Base-by-base conservation (phyloP, 2,797 vertebrate genomes). In the Tauraco hartlaubi region DNA sequence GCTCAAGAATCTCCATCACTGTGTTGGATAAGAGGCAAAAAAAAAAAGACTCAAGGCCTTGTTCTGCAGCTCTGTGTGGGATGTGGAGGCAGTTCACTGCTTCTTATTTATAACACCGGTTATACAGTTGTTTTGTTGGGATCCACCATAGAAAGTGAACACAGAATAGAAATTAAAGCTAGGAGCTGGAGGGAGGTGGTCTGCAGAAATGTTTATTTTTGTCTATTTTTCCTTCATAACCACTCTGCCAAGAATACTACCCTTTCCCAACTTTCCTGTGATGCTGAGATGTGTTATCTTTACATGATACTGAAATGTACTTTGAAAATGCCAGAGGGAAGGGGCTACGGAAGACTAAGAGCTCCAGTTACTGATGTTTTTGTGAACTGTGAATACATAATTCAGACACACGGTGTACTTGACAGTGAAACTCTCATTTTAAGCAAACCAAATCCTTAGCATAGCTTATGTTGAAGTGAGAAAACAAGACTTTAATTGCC, bases 301-400 rank as follows among this genome's bases (percentile, higher is more conserved):
- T 56, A 51, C 62, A 21, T 52, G 48, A 71, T 69, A 85, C 26
- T 0, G 0, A 88, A 82, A 88, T 54, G 48, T 44, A 49, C 63
- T 91, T 94, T 43, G 56, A 91, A 83, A 93, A 87, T 52, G 26
- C 73, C 76, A 54, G 51, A 69, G 59, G 22, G 44, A 86, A 91
- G 17, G 22, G 51, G 28, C 49, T 85, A 12, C 35, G n/a, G 49
- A 66, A 94, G 66, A 64, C 35, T 68, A 90, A 92, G 79, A 84
- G 48, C 59, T 94, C 25, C 43, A 37, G 31, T 69, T 56, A 49
- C 37, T 61, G 59, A 66, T 66, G 51, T 21, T 77, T 78, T 62
- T 85, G 56, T 63, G 56, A 96, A 58, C 43, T 82, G 20, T 77
- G 62, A 92, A 80, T 55, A 55, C 9, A 8, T 73, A 73, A 86